phyloP scores from a whole-genome alignment of 2,888 invertebrate species.

The Chrysotoxum bicinctum region DNA sequence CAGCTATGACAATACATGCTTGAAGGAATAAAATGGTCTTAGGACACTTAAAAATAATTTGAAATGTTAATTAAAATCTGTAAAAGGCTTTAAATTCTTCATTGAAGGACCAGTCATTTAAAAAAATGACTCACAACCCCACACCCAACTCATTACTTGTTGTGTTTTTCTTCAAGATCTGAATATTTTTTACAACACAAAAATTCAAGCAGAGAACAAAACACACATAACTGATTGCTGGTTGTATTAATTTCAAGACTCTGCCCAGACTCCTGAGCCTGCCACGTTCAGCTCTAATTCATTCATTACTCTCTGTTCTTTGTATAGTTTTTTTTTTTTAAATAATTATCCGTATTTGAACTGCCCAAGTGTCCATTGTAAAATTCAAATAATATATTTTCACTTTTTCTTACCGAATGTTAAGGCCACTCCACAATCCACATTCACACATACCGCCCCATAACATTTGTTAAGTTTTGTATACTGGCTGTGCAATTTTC shows the following conservation, averaged over 20 bases:
- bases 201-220: neutral
- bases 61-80: too few relatives aligned
- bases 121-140: slow-evolving; percentile 2
- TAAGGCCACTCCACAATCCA: slow-evolving; percentile 6
- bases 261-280: neutral
- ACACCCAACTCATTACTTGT: neutral
- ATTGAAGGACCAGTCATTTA: neutral
- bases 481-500: slow-evolving; percentile 35
- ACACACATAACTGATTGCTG: neutral
- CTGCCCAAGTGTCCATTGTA: slow-evolving; percentile 50
- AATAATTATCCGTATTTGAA: slow-evolving; percentile 59
- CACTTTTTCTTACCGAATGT: slow-evolving; percentile 12
- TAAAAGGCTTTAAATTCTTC: neutral
- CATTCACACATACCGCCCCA: neutral
- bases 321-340: neutral
- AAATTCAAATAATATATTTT: slow-evolving; percentile 54
- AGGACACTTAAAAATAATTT: too few relatives aligned
- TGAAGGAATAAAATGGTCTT: too few relatives aligned
- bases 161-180: too few relatives aligned
- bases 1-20: too few relatives aligned
- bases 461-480: slow-evolving; percentile 44
- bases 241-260: neutral
- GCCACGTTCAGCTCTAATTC: slow-evolving; percentile 6
- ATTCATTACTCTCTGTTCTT: slow-evolving; percentile 8
- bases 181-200: neutral